phyloP scores from a whole-genome alignment of 2,113 vertebrate genomes.

The Bufo bufo region DNA sequence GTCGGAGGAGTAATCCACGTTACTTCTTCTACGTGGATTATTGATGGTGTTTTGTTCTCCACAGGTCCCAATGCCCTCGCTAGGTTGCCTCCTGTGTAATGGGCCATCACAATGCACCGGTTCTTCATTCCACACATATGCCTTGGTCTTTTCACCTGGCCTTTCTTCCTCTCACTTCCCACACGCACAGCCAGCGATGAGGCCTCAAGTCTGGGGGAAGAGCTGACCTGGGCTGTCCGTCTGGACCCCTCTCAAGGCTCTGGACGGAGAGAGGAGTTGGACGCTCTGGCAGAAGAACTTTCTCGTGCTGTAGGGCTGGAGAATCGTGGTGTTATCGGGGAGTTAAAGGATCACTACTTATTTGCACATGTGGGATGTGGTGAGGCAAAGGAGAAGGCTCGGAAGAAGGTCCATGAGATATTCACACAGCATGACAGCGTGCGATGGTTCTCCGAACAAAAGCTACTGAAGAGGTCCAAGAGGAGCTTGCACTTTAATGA shows the following conservation, averaged over 20 bases:
- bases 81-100: slow-evolving; percentile 24
- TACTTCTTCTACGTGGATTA: background rate
- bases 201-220: slow-evolving; percentile 21
- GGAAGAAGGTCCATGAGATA: slow-evolving; percentile 66
- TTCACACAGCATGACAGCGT: slow-evolving; percentile 82
- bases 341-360: slow-evolving; percentile 89
- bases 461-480: slow-evolving; percentile 86
- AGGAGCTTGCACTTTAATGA: slow-evolving; percentile 91
- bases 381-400: accelerated
- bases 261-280: slow-evolving; percentile 63
- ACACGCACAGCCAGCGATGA: background rate
- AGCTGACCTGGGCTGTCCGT: slow-evolving; percentile 84
- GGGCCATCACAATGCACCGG: slow-evolving; percentile 8
- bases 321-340: slow-evolving; percentile 89
- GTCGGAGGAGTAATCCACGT: no score
- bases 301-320: slow-evolving; percentile 80
- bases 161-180: slow-evolving; percentile 57
- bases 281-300: slow-evolving; percentile 75
- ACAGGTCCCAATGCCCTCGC: slow-evolving; percentile 40
- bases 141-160: slow-evolving; percentile 66
- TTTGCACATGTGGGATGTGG: slow-evolving; percentile 64
- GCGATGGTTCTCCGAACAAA: slow-evolving; percentile 88
- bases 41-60: background rate
- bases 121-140: slow-evolving; percentile 60
- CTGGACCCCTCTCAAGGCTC: slow-evolving; percentile 64